Percentiles rank a stretch among this genome's conserved stretches.
Conservation (phyloP, 2,797 vertebrate genomes). For the Pogonophryne albipinna region DNA sequence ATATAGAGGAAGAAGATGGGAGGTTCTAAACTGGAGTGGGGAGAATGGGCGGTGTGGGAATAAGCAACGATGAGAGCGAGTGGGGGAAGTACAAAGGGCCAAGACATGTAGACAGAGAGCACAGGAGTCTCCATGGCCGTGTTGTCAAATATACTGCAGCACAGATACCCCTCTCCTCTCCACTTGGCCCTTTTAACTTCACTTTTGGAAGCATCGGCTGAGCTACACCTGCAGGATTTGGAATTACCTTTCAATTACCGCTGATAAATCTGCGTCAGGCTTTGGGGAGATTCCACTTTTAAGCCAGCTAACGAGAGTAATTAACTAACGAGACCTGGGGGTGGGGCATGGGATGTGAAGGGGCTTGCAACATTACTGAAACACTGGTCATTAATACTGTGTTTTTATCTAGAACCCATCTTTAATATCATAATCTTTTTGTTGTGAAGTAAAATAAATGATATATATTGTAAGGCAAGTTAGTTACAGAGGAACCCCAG, state of each 20-base stretch:
- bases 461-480: too few species aligned
- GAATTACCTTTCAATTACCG: slow-evolving; percentile 80
- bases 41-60: slow-evolving; percentile 64
- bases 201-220: slow-evolving; percentile 48
- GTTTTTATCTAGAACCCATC: slow-evolving; percentile 41
- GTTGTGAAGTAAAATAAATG: slow-evolving; percentile 9
- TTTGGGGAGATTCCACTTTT: slow-evolving; percentile 76
- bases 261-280: slow-evolving; percentile 75
- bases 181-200: slow-evolving; percentile 52
- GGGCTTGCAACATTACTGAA: slow-evolving; percentile 32
- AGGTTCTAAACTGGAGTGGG: slow-evolving; percentile 58
- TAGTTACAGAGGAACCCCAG: too few species aligned
- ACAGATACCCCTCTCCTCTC: slow-evolving; percentile 31
- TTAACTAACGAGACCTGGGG: slow-evolving; percentile 73
- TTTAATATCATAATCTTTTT: slow-evolving; percentile 35
- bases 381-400: slow-evolving; percentile 23
- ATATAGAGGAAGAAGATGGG: slow-evolving; percentile 31
- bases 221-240: slow-evolving; percentile 68
- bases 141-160: slow-evolving; percentile 34
- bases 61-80: slow-evolving; percentile 48
- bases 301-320: slow-evolving; percentile 79
- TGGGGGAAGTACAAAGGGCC: slow-evolving; percentile 52
- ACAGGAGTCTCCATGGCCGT: slow-evolving; percentile 45
- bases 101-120: slow-evolving; percentile 39
- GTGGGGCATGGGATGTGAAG: slow-evolving; percentile 14